Percentiles rank a stretch among this genome's conserved stretches.
phyloP scores from a whole-genome alignment of 1,140 invertebrate genomes.

The Tribolium madens region DNA sequence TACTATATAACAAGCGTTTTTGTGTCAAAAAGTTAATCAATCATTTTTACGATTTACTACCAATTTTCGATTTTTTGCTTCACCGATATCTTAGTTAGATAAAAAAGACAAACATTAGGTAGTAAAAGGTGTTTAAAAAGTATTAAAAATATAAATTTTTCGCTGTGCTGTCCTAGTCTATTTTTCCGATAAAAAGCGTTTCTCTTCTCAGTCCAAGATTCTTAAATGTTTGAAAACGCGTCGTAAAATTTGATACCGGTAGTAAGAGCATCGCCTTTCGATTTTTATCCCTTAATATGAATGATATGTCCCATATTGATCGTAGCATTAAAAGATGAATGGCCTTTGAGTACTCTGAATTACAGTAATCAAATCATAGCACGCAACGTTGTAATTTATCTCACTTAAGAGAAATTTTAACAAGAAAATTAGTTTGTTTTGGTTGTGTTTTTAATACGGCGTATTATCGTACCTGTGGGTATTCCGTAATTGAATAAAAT shows the following conservation, averaged over 20 bases:
- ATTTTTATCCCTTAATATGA: constrained; percentile 28
- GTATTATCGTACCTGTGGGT: constrained; percentile 15
- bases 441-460: constrained; percentile 28
- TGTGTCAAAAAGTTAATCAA: too few species aligned
- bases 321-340: constrained; percentile 35
- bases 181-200: neutral
- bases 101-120: too few species aligned
- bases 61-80: too few species aligned
- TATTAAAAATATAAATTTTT: too few species aligned
- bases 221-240: constrained; percentile 1
- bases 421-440: constrained; percentile 37
- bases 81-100: too few species aligned
- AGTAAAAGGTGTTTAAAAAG: too few species aligned
- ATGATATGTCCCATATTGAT: constrained; percentile 33
- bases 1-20: too few species aligned
- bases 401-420: constrained; percentile 50
- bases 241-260: constrained; percentile 33
- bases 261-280: neutral
- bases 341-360: constrained; percentile 44
- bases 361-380: constrained; percentile 51
- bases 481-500: constrained; percentile 29
- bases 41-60: too few species aligned
- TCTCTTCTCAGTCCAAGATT: neutral
- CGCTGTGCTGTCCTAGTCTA: too few species aligned
- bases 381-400: constrained; percentile 54